Base-by-base conservation (phyloP, 37 sponge, comb jelly and placozoan genomes). In the Agelas oroides region DNA sequence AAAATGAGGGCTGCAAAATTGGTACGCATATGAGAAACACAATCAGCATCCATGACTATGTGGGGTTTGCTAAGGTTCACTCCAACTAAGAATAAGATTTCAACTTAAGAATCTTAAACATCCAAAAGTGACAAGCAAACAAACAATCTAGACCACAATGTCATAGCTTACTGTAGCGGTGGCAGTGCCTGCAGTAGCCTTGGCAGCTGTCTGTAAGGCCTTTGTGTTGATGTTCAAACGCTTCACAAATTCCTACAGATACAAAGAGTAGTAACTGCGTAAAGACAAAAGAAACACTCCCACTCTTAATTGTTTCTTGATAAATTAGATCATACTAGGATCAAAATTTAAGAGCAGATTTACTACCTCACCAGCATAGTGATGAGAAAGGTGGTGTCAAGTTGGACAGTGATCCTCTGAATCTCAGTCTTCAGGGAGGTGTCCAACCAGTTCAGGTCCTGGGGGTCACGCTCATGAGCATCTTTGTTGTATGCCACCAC, bases 181-280 rank as follows among this genome's bases (percentile, higher is more conserved):
- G 21, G 90, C 90, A 25, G 84, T 89, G 34, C 64, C 79, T 39
- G 90, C 85, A 71, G 90, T 84, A 2, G 90, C 85, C 40, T 33
- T 71, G 39, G 85, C 85, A 36, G 90, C 90, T 12, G 56, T 23
- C 54, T 71, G 53, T 55, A 84, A 25, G 32, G 55, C 58, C 28
- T 65, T 58, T 37, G 53, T 12, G 38, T 84, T 76, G 30, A 89
- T 55, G 32, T 89, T 52, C 55, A 89, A 68, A 28, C 70, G 18
- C 80, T 78, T 34, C 30, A 78, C 79, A 79, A 89, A 89, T 28
- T 58, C 79, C 90, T 89, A 59, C 30, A 41, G 16, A 18, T 6
- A 16, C 27, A 34, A 30, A 2, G 32, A 13, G 16, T 62, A 53
- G 12, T 15, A 32, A 21, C 23, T 12, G 37, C 23, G 14, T 16